These are phyloP conservation scores for Agonum fuliginosum DNA, from an alignment of 2,888 invertebrate genomes.

Conservation along the genomic window DNA sequence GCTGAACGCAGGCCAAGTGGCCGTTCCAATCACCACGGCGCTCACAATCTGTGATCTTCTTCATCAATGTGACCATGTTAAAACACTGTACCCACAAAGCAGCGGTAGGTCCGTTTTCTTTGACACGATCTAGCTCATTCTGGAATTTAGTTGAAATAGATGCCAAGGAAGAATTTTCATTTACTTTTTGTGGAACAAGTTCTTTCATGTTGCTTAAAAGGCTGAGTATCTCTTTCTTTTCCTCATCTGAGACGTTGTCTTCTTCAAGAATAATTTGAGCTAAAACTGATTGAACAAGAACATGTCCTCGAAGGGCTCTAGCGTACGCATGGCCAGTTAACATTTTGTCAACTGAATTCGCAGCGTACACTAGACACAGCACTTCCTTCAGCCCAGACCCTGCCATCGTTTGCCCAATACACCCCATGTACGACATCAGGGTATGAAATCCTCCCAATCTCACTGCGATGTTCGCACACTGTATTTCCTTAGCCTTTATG, in stretches of 20 bases:
- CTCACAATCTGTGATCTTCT: conserved; percentile 55
- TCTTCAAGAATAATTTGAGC: conserved; percentile 58
- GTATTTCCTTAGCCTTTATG: background rate
- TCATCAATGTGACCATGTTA: conserved; percentile 58
- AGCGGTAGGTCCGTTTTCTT: conserved; percentile 56
- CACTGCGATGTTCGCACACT: background rate
- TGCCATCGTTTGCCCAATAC: conserved; percentile 63
- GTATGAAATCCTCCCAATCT: background rate
- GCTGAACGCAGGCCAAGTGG: conserved; percentile 58
- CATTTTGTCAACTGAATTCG: conserved; percentile 62
- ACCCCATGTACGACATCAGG: background rate
- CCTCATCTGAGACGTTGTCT: conserved; percentile 43
- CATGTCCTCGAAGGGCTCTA: conserved; percentile 61
- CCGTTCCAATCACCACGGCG: conserved; percentile 56
- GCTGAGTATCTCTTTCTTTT: conserved; percentile 18
- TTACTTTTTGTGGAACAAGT: conserved; percentile 38
- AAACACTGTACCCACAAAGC: conserved; percentile 59
- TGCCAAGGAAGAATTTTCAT: conserved; percentile 7
- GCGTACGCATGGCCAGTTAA: conserved; percentile 61
- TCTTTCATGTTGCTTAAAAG: conserved; percentile 36
- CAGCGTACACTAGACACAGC: conserved; percentile 61
- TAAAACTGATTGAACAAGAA: conserved; percentile 61
- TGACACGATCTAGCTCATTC: conserved; percentile 55
- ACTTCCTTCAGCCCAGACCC: conserved; percentile 63
- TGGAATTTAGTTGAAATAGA: conserved; percentile 59